These are phyloP conservation scores for Drosophila yakuba DNA, from an alignment of 1,140 invertebrate species.

Conservation along the genomic window DNA sequence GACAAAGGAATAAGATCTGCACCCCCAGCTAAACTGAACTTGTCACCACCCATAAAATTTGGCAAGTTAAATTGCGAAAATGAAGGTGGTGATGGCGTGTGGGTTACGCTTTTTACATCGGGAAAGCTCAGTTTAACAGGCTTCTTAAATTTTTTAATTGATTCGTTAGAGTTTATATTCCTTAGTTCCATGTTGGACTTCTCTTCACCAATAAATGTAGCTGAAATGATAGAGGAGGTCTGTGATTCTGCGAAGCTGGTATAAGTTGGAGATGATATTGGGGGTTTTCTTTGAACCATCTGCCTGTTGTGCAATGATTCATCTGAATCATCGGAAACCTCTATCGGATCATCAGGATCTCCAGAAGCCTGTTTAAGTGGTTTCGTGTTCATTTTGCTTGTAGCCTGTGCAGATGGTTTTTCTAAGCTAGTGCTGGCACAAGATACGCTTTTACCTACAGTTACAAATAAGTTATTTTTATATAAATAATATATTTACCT, in stretches of 20 bases:
- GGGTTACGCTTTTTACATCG: constrained; percentile 1
- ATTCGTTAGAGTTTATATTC: constrained; percentile 5
- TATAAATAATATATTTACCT: not conserved
- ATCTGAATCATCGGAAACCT: constrained; percentile 76
- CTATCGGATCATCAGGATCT: constrained; percentile 71
- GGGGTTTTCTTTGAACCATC: not conserved
- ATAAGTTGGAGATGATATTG: constrained; percentile 7
- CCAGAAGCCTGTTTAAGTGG: constrained; percentile 40
- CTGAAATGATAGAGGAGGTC: not conserved
- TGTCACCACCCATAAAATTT: constrained; percentile 60
- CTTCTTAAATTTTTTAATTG: constrained; percentile 23
- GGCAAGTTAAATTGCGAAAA: constrained; percentile 48
- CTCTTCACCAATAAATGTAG: not conserved
- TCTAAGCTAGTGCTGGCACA: not conserved
- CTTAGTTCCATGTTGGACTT: constrained; percentile 4
- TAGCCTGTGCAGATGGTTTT: not conserved
- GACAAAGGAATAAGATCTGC: constrained; percentile 77
- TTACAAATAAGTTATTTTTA: not conserved
- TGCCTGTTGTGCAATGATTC: constrained; percentile 17
- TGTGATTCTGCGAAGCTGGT: constrained; percentile 24
- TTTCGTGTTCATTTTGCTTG: constrained; percentile 8
- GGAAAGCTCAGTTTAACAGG: constrained; percentile 19
- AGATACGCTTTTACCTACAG: not conserved
- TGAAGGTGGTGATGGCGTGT: not conserved
- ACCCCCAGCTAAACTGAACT: constrained; percentile 74